Conservation (phyloP, 1,140 invertebrate species). For the Oreohelix idahoensis region DNA sequence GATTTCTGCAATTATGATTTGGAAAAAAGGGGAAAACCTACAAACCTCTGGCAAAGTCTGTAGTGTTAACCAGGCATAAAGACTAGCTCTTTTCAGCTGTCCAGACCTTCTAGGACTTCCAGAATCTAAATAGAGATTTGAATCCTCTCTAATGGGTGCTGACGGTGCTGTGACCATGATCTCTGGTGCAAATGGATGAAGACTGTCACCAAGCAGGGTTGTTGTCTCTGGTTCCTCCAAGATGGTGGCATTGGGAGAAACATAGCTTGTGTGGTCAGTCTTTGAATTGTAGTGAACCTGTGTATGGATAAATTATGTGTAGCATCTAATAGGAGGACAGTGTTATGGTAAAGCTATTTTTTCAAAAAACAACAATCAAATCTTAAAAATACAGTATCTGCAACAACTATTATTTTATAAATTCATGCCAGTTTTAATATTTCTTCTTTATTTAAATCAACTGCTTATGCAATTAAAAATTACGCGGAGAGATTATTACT, state of each 20-base stretch:
- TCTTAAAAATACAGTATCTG: too few relatives aligned
- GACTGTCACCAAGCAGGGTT: neutral
- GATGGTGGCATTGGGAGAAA: conserved; percentile 17
- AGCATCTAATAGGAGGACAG: neutral
- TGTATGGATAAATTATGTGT: neutral
- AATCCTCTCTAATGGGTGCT: conserved; percentile 11
- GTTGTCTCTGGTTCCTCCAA: conserved; percentile 30
- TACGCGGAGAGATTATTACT: too few relatives aligned
- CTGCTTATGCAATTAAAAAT: too few relatives aligned
- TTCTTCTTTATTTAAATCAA: too few relatives aligned
- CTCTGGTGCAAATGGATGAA: conserved; percentile 28
- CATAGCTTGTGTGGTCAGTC: conserved; percentile 43
- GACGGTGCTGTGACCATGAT: conserved; percentile 23
- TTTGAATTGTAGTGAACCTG: conserved; percentile 72
- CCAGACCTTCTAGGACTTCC: conserved; percentile 28
- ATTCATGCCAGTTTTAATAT: too few relatives aligned
- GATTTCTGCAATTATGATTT: too few relatives aligned
- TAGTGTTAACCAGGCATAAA: conserved; percentile 95
- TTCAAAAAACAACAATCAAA: too few relatives aligned
- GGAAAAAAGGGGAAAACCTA: neutral
- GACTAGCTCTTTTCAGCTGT: conserved; percentile 87
- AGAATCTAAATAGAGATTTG: conserved; percentile 15
- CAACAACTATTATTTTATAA: too few relatives aligned
- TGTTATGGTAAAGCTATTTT: too few relatives aligned
- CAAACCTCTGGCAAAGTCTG: conserved; percentile 91